Percentiles rank a stretch among this genome's conserved stretches.
Conservation (phyloP, 2,113 vertebrate species). For the Oophaga pumilio region DNA sequence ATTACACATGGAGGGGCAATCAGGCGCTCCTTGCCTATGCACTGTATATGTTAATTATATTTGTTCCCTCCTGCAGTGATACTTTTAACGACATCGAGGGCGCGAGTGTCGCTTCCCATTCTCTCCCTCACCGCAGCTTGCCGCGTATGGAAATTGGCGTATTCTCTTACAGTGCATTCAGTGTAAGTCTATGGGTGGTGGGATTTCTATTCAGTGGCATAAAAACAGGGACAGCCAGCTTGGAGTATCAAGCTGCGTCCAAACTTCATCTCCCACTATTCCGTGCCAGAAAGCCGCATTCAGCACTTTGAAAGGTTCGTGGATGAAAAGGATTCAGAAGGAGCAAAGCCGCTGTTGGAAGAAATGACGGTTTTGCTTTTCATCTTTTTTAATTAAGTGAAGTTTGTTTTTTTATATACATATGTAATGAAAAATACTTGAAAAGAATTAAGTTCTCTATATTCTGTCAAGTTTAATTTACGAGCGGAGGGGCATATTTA, state of each 20-base stretch:
- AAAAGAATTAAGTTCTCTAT: neutral
- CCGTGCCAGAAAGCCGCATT: neutral
- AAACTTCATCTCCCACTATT: conserved; percentile 9
- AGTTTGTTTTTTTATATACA: neutral
- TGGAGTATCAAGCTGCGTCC: conserved; percentile 1
- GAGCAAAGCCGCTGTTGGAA: neutral
- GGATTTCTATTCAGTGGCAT: neutral
- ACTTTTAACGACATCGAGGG: conserved; percentile 14
- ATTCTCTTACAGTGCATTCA: neutral
- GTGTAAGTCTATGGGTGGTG: conserved; percentile 1
- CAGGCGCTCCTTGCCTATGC: neutral
- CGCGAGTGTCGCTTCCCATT: neutral
- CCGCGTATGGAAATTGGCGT: neutral
- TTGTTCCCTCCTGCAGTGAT: conserved; percentile 15
- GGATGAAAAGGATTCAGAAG: neutral
- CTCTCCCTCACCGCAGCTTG: neutral
- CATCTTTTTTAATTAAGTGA: conserved; percentile 7
- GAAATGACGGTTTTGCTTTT: neutral
- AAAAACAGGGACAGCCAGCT: neutral
- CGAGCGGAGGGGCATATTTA: too few relatives aligned
- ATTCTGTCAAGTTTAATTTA: neutral
- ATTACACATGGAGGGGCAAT: neutral
- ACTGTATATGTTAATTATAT: conserved; percentile 23
- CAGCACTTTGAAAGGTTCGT: neutral
- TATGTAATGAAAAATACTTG: neutral